Evolutionary conservation across 1,140 invertebrate genomes (phyloP).

Genomic region (Ooceraea biroi): DNA sequence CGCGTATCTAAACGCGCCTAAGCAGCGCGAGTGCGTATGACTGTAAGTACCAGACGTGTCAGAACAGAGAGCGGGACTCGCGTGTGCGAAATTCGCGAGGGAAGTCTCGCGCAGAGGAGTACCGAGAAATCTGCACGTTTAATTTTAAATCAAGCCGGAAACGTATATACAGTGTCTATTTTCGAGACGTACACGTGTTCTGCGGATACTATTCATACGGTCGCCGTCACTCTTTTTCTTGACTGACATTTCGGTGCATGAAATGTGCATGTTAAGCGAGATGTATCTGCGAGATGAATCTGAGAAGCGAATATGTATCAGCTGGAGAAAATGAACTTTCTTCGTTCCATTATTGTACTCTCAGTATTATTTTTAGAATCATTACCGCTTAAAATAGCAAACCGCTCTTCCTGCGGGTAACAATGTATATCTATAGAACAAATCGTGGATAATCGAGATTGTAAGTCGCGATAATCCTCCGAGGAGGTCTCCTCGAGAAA

Average conservation of each 20-base stretch:
- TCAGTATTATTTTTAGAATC: background rate
- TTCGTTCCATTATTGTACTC: conserved; percentile 12
- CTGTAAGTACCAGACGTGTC: background rate
- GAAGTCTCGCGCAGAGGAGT: background rate
- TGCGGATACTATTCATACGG: background rate
- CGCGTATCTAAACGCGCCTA: conserved; percentile 8
- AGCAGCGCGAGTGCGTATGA: conserved; percentile 5
- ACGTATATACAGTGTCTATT: background rate
- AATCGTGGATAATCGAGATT: conserved; percentile 4
- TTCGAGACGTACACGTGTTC: background rate
- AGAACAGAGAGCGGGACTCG: background rate
- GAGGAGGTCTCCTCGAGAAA: conserved; percentile 21
- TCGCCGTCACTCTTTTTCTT: conserved; percentile 12
- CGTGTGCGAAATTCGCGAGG: conserved; percentile 2
- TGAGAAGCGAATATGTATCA: conserved; percentile 33
- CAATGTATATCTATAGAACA: conserved; percentile 3
- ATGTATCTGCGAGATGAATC: no score
- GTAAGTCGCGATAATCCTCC: conserved; percentile 18
- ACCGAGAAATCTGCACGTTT: background rate
- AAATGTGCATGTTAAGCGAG: conserved; percentile 10
- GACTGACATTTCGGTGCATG: conserved; percentile 16
- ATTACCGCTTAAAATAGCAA: conserved; percentile 3
- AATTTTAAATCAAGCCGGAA: background rate
- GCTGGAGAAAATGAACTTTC: background rate
- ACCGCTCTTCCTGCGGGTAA: background rate